Base-by-base conservation (phyloP, 2,113 vertebrate species). In the Ptychochromis oligacanthus region DNA sequence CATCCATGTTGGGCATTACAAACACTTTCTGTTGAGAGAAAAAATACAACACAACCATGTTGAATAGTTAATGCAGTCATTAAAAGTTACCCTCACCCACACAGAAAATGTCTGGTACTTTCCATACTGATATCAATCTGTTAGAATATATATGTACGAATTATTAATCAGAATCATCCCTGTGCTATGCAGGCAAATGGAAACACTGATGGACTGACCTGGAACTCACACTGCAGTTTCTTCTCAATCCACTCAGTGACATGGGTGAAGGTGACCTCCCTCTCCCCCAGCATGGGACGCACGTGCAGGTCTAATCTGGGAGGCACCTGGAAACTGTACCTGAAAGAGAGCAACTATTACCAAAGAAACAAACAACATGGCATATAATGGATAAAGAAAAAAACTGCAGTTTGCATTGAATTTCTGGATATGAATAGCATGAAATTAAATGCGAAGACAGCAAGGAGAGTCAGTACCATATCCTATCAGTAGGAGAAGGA, bases 1-100 rank as follows among this genome's bases (percentile, higher is more conserved):
- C 97, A 0, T 97, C 96, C 97, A 97, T 97, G 89, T 97, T 97
- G 59, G 97, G 97, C 96, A 97, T 97, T 86, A 97, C 97, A 87
- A 97, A 84, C 56, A 97, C 94, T 94, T 97, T 97, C 97, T 97
- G 93, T 88, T 82, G 15, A 62, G 5, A 54, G 7, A 6, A 4
- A 81, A 38, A 46, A 9, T 6, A 54, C 31, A 67, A 34, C 11
- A 62, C 10, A 65, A 31, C 5, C 34, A 20, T 24, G 40, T 64
- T 18, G 36, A 22, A 22, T 9, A 43, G n/a, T 26, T 8, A 46
- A 24, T 24, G 12, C 13, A 43, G 17, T 75, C 13, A 77, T 31
- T 49, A 46, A 28, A 54, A 2, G 7, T 34, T 28, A 52, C 4
- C 4, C 11, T 72, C 11, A 72, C 3, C n/a, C 28, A 75, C 3